Evolutionary conservation across 2,888 invertebrate species (phyloP).

Genomic region (Melipona bicolor): DNA sequence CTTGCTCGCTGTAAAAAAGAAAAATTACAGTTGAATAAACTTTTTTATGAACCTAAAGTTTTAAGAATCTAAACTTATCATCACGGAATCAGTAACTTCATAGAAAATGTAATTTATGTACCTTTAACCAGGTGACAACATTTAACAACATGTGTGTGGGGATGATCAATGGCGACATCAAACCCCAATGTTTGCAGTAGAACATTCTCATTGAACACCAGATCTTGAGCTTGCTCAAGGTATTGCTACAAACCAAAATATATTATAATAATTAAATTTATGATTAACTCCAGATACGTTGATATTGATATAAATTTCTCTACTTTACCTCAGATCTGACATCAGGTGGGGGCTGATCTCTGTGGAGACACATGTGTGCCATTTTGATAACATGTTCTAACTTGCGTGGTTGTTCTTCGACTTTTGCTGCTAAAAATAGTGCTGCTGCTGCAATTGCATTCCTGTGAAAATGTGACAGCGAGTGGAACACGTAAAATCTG

Average conservation of each 20-base stretch:
- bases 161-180: constrained; percentile 99
- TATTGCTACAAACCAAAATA: constrained; percentile 85
- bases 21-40: constrained; percentile 12
- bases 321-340: constrained; percentile 89
- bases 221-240: constrained; percentile 93
- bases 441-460: constrained; percentile 97
- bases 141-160: constrained; percentile 98
- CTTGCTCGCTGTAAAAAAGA: constrained; percentile 91
- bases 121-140: constrained; percentile 98
- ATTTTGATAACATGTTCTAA: constrained; percentile 98
- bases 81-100: not conserved
- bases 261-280: not conserved
- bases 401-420: constrained; percentile 99
- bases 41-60: not conserved
- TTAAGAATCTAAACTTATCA: not conserved
- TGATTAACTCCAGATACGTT: not conserved
- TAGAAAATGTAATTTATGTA: constrained; percentile 83
- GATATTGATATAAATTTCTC: not conserved
- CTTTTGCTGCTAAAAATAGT: constrained; percentile 98
- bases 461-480: constrained; percentile 97
- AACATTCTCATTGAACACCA: constrained; percentile 98
- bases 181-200: constrained; percentile 98
- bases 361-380: constrained; percentile 94
- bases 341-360: constrained; percentile 88
- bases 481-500: constrained; percentile 99